A percentile compares a stretch with the other conserved stretches of the same genome.
Conservation (phyloP, 1,140 invertebrate genomes). For the Oedothorax gibbosus region DNA sequence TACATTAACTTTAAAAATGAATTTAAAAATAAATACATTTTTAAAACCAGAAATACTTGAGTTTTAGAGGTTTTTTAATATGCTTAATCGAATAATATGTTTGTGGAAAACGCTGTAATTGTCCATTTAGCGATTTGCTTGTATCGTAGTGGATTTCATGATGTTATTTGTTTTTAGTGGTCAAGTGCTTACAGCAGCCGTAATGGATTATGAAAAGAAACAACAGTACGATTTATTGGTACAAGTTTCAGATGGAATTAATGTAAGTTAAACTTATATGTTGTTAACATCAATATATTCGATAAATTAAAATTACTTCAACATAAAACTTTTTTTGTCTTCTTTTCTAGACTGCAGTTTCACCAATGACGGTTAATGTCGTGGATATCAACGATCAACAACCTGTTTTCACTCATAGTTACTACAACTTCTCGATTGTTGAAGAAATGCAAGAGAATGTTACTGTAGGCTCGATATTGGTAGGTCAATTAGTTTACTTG, state of each 20-base stretch:
- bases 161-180: slow-evolving; percentile 52
- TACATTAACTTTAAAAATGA: too few species aligned
- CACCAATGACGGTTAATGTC: slow-evolving; percentile 68
- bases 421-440: slow-evolving; percentile 68
- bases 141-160: neutral
- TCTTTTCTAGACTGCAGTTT: slow-evolving; percentile 64
- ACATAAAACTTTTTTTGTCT: neutral
- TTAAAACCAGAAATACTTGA: too few species aligned
- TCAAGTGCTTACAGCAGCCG: slow-evolving; percentile 63
- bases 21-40: too few species aligned
- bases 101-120: too few species aligned
- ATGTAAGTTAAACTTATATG: slow-evolving; percentile 59
- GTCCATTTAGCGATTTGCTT: too few species aligned
- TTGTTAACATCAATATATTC: neutral
- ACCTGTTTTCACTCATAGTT: slow-evolving; percentile 67
- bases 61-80: too few species aligned
- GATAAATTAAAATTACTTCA: neutral
- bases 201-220: slow-evolving; percentile 65
- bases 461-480: slow-evolving; percentile 63
- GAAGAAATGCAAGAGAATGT: slow-evolving; percentile 64
- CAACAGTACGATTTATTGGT: slow-evolving; percentile 65
- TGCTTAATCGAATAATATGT: too few species aligned
- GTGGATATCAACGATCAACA: slow-evolving; percentile 70
- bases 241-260: slow-evolving; percentile 65
- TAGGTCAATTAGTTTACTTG: neutral